phyloP scores from a whole-genome alignment of 2,113 vertebrate genomes.

The Antennarius striatus region DNA sequence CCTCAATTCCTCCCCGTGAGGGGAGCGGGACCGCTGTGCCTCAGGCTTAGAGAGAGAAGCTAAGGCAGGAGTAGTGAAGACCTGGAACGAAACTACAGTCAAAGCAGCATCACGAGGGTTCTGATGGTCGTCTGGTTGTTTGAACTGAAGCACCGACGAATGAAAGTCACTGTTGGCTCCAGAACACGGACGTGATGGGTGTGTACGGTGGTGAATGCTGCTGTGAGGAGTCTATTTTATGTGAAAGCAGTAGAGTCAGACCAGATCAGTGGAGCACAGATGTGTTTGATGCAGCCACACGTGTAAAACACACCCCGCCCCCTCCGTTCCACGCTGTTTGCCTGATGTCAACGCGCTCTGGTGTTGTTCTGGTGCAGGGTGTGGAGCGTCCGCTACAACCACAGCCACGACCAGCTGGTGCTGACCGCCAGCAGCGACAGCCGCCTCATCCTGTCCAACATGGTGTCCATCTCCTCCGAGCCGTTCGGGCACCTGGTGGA shows the following conservation, averaged over 20 bases:
- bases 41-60: conserved; percentile 47
- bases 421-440: conserved; percentile 98
- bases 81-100: conserved; percentile 20
- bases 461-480: conserved; percentile 99
- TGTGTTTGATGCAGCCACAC: too few relatives aligned
- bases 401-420: conserved; percentile 96
- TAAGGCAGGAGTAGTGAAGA: not conserved
- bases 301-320: too few relatives aligned
- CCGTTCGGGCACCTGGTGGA: conserved; percentile 97
- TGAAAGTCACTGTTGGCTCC: too few relatives aligned
- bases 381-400: conserved; percentile 97
- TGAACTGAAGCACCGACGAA: too few relatives aligned
- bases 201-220: too few relatives aligned
- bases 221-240: too few relatives aligned
- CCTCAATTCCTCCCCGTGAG: conserved; percentile 77
- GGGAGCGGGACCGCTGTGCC: conserved; percentile 67
- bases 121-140: too few relatives aligned
- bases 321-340: not conserved
- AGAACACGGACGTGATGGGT: too few relatives aligned
- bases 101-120: conserved; percentile 13
- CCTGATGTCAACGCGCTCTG: not conserved
- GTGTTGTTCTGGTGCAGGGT: conserved; percentile 80
- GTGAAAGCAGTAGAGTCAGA: too few relatives aligned
- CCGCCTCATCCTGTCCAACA: conserved; percentile 97
- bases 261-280: too few relatives aligned